Evolutionary conservation across 2,113 vertebrate genomes (phyloP).

Genomic region (Tetrao urogallus): DNA sequence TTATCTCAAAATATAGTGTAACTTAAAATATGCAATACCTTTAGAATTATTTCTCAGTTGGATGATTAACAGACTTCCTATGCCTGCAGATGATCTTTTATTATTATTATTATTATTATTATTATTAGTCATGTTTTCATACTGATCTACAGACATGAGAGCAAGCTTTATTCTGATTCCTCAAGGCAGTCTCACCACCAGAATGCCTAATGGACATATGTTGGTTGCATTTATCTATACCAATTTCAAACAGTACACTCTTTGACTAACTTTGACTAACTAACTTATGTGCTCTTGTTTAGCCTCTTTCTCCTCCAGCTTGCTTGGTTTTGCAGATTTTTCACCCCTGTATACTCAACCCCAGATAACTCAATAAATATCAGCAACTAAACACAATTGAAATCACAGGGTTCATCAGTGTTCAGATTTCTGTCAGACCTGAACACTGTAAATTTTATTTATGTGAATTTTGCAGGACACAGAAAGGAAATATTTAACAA

Average conservation of each 20-base stretch:
- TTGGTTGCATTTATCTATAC: neutral
- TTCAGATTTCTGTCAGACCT: neutral
- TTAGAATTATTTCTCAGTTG: neutral
- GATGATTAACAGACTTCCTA: neutral
- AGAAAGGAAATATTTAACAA: neutral
- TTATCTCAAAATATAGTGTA: neutral
- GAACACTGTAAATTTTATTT: neutral
- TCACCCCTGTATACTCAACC: neutral
- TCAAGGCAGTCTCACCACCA: neutral
- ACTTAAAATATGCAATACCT: neutral
- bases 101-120: neutral
- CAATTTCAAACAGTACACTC: neutral
- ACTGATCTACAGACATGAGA: neutral
- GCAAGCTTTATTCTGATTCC: neutral
- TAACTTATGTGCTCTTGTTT: neutral
- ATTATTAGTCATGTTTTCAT: neutral
- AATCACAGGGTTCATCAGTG: neutral
- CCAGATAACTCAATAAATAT: neutral
- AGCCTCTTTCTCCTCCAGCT: neutral
- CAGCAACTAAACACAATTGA: neutral
- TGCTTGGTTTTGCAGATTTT: neutral
- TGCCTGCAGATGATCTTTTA: neutral
- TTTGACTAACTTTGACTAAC: neutral
- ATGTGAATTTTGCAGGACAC: neutral
- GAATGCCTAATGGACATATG: neutral